phyloP scores from a whole-genome alignment of 2,113 vertebrate species.

The Pardalotus punctatus region DNA sequence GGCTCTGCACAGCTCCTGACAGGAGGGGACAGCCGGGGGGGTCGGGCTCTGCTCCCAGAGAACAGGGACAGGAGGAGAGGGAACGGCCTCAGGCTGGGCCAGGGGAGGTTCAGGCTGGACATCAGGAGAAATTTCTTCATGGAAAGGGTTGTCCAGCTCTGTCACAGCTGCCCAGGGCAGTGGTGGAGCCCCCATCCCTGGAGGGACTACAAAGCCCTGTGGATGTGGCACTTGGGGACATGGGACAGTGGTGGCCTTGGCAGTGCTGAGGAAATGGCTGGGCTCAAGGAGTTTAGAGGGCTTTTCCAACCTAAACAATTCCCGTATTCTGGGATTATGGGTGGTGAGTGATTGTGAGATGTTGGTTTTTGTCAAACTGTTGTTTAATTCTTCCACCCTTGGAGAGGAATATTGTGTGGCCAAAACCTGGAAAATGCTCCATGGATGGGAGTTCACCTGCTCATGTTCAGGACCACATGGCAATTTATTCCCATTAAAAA shows the following conservation, averaged over 20 bases:
- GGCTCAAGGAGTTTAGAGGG: neutral
- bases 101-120: rapidly evolving
- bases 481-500: neutral
- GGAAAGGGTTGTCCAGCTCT: rapidly evolving
- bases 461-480: neutral
- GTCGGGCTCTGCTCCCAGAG: neutral
- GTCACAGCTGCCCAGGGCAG: neutral
- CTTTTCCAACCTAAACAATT: neutral
- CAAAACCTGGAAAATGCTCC: neutral
- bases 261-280: neutral
- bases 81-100: rapidly evolving
- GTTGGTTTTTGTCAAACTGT: neutral
- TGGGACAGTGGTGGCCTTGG: neutral
- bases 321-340: neutral
- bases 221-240: neutral
- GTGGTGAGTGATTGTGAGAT: neutral
- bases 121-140: neutral
- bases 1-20: neutral
- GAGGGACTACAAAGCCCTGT: neutral
- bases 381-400: neutral
- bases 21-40: neutral
- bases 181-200: neutral
- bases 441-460: rapidly evolving
- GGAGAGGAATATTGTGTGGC: neutral
- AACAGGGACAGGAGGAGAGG: neutral